These are phyloP conservation scores for Heliothis subflexa DNA, from an alignment of 1,140 invertebrate genomes.

Conservation along the genomic window DNA sequence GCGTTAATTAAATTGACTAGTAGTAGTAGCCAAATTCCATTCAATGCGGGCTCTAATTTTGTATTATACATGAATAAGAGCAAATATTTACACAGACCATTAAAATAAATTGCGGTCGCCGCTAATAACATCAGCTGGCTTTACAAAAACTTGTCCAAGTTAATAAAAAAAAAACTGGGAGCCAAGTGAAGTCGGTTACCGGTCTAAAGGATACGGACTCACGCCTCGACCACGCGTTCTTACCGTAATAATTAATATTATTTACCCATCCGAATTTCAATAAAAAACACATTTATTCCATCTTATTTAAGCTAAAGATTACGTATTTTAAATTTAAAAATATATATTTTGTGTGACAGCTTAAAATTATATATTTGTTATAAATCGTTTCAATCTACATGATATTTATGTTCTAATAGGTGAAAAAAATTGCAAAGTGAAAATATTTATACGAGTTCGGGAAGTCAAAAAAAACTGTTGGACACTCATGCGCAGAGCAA, in stretches of 20 bases:
- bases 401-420: neutral
- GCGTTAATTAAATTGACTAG: too few relatives aligned
- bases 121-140: constrained; percentile 59
- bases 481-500: constrained; percentile 50
- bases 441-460: constrained; percentile 42
- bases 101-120: constrained; percentile 59
- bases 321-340: neutral
- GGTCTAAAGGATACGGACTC: constrained; percentile 37
- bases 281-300: neutral
- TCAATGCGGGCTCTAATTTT: constrained; percentile 24
- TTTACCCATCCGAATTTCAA: constrained; percentile 22
- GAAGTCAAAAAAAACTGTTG: constrained; percentile 43
- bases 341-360: too few relatives aligned
- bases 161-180: constrained; percentile 40
- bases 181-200: constrained; percentile 36
- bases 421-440: constrained; percentile 6
- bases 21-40: neutral
- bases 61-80: constrained; percentile 35
- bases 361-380: too few relatives aligned
- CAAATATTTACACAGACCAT: constrained; percentile 54
- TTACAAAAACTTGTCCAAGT: constrained; percentile 56
- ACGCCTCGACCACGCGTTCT: neutral
- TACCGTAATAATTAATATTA: constrained; percentile 12
- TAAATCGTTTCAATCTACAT: neutral
- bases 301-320: neutral